phyloP scores from a whole-genome alignment of 2,113 vertebrate species.

The Upupa epops region DNA sequence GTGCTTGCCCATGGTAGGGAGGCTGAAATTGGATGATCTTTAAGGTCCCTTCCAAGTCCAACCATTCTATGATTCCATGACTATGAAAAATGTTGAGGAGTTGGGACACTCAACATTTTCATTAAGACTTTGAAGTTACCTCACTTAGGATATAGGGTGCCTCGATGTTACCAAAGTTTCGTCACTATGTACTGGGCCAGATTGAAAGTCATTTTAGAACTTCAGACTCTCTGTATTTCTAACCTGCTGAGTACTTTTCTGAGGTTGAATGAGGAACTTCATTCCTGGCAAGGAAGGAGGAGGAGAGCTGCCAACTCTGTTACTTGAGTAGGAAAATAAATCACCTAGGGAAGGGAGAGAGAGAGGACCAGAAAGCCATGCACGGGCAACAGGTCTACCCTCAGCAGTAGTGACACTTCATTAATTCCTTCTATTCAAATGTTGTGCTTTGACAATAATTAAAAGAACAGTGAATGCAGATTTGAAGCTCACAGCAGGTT shows the following conservation, averaged over 20 bases:
- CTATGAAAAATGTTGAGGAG: not conserved
- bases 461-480: not conserved
- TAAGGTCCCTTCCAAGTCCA: too few species aligned
- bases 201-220: not conserved
- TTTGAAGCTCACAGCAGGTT: not conserved
- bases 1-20: too few species aligned
- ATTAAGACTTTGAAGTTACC: not conserved
- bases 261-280: not conserved
- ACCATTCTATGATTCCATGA: too few species aligned
- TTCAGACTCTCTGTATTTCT: not conserved
- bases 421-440: too few species aligned
- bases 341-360: not conserved
- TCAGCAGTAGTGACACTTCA: not conserved
- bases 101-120: not conserved
- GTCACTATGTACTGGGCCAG: not conserved
- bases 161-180: not conserved
- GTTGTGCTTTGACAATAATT: slow-evolving; percentile 22
- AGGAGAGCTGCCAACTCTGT: not conserved
- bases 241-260: not conserved
- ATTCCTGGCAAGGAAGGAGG: not conserved
- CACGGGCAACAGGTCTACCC: not conserved
- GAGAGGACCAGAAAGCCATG: not conserved
- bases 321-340: not conserved
- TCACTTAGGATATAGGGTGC: not conserved
- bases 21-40: too few species aligned